phyloP scores from a whole-genome alignment of 2,888 invertebrate genomes.

The Xestia ashworthii region DNA sequence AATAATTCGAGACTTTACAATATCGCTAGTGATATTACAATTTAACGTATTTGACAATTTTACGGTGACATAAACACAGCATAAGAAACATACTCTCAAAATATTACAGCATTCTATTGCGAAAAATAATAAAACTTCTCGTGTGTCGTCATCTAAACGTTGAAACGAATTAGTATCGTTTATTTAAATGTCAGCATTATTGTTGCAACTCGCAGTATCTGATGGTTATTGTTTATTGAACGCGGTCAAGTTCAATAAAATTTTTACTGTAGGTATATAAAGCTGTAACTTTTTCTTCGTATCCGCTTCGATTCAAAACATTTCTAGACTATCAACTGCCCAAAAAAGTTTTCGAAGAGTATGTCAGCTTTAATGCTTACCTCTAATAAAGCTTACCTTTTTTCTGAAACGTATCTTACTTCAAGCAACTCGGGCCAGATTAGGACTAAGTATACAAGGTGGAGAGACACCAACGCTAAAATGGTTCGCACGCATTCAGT shows the following conservation, averaged over 20 bases:
- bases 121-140: conserved; percentile 19
- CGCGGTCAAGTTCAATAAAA: conserved; percentile 39
- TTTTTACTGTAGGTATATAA: background rate
- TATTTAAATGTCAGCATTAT: conserved; percentile 33
- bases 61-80: too few relatives aligned
- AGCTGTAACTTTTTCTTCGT: background rate
- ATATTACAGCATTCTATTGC: conserved; percentile 36
- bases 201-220: conserved; percentile 17
- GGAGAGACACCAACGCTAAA: too few relatives aligned
- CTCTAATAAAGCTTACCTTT: background rate
- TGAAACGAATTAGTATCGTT: background rate
- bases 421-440: background rate
- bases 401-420: background rate
- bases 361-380: background rate
- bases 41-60: too few relatives aligned
- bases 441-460: background rate
- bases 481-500: too few relatives aligned
- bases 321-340: background rate
- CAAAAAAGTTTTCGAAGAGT: background rate
- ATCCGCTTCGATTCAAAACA: background rate
- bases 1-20: too few relatives aligned
- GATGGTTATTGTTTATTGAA: conserved; percentile 27
- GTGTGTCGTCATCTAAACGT: conserved; percentile 25
- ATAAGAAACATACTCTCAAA: conserved; percentile 11
- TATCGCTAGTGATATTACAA: too few relatives aligned